Base-by-base conservation (phyloP, 1,140 invertebrate species). In the Teleogryllus occipitalis region DNA sequence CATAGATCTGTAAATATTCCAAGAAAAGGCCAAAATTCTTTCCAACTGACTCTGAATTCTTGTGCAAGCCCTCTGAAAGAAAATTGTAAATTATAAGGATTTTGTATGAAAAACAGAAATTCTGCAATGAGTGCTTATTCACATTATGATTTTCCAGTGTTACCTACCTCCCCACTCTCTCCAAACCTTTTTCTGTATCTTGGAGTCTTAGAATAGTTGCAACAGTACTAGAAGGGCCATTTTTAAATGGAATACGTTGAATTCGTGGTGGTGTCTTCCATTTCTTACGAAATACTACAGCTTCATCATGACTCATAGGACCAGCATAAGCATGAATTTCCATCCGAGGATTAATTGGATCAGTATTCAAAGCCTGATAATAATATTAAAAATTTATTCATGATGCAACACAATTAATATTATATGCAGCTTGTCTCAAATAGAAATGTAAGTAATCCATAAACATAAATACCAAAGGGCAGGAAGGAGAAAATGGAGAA, bases 1-100 rank as follows among this genome's bases (percentile, higher is more conserved):
- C 90, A 85, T 6, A 97, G 87, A 86, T 98, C 92, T 8, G 92
- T 89, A 84, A 94, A 96, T 8, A 89, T 89, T 82, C 94, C 91
- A 8, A 97, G 86, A 84, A 97, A 97, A 6, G 92, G 90, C 96
- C 96, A 98, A 85, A 95, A 96, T 84, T 98, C 96, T 81, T 91
- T 92, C 96, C 96, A 98, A n/a, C 88, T 87, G 0, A 96, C 88
- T 48, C 92, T 89, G 84, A 91, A 90, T 84, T 94, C 88, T 81
- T 91, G 89, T 6, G 95, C 95, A 81, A 97, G 83, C 80, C 91
- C 89, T 81, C 94, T 93, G 84, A 86, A 79, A 82, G 82, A 78
- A 80, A 83, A 22, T 81, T 48, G 82, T 47, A 81, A 81, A 81
- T 48, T 54, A 74, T 8, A 54, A 47, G 14, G 22, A 75, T 15